These are phyloP conservation scores for Abscondita cerata DNA, from an alignment of 2,888 invertebrate species.

Conservation along the genomic window DNA sequence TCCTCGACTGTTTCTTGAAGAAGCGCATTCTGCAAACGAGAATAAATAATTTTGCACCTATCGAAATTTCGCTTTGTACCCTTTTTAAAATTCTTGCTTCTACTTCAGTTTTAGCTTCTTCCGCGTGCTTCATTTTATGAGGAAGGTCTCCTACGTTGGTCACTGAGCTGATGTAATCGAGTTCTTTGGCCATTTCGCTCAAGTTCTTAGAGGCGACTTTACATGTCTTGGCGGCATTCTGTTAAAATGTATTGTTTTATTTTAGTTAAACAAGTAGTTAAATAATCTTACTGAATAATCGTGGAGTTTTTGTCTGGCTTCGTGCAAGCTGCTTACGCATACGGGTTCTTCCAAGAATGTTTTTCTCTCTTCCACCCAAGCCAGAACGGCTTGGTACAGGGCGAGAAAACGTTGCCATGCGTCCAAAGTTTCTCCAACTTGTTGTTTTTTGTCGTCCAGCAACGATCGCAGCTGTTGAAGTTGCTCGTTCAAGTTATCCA, in stretches of 20 bases:
- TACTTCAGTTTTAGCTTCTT: constrained; percentile 84
- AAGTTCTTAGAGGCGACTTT: constrained; percentile 87
- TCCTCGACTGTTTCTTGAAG: constrained; percentile 92
- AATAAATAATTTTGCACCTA: constrained; percentile 11
- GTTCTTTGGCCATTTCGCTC: constrained; percentile 90
- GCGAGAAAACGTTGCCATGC: constrained; percentile 88
- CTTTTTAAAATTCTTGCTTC: constrained; percentile 86
- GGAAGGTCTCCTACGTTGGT: constrained; percentile 87
- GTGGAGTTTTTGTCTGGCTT: constrained; percentile 84
- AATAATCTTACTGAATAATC: constrained; percentile 78
- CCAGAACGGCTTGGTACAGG: constrained; percentile 80
- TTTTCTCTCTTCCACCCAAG: constrained; percentile 85
- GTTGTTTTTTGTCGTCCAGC: constrained; percentile 83
- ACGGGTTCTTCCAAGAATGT: constrained; percentile 80
- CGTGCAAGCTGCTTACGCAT: constrained; percentile 77
- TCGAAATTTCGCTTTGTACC: constrained; percentile 62
- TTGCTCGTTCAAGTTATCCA: constrained; percentile 79
- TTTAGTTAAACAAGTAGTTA: neutral
- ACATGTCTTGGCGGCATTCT: constrained; percentile 88
- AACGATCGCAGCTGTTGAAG: constrained; percentile 78
- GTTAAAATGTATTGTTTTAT: constrained; percentile 50
- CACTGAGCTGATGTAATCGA: constrained; percentile 82
- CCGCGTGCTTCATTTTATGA: constrained; percentile 84
- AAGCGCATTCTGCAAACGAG: constrained; percentile 74
- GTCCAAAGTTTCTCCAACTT: constrained; percentile 86